Evolutionary conservation across 2,888 invertebrate species (phyloP).

Genomic region (Hypena proboscidalis): DNA sequence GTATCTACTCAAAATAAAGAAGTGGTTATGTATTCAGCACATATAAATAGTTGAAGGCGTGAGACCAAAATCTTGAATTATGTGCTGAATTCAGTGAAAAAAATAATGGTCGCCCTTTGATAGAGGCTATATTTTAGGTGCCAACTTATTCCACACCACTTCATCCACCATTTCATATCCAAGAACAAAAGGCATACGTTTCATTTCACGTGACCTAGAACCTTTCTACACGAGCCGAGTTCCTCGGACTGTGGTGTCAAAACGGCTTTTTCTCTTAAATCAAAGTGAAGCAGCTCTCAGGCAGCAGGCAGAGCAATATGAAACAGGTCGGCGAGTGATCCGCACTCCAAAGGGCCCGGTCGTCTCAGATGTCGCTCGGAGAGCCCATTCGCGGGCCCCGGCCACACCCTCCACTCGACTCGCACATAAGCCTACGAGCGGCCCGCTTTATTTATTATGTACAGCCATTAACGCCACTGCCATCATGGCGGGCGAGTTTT

Average conservation of each 20-base stretch:
- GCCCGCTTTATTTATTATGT: conserved; percentile 84
- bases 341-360: conserved; percentile 79
- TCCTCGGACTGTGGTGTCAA: conserved; percentile 65
- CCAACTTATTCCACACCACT: conserved; percentile 29
- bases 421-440: conserved; percentile 81
- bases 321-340: conserved; percentile 80
- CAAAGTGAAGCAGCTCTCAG: conserved; percentile 80
- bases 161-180: conserved; percentile 27
- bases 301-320: conserved; percentile 79
- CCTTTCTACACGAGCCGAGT: conserved; percentile 55
- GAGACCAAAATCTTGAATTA: too few species aligned
- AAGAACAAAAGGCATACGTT: conserved; percentile 38
- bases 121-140: conserved; percentile 18
- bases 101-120: too few species aligned
- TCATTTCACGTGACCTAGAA: conserved; percentile 52
- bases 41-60: too few species aligned
- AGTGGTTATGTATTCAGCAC: too few species aligned
- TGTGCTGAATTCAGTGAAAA: too few species aligned
- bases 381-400: conserved; percentile 81
- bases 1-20: too few species aligned
- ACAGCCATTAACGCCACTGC: conserved; percentile 83
- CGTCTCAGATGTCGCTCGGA: conserved; percentile 82
- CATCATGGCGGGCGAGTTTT: conserved; percentile 83
- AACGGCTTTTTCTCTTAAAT: conserved; percentile 81
- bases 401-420: conserved; percentile 84